Conservation (phyloP, 2,113 vertebrate species). For the Manacus vitellinus region DNA sequence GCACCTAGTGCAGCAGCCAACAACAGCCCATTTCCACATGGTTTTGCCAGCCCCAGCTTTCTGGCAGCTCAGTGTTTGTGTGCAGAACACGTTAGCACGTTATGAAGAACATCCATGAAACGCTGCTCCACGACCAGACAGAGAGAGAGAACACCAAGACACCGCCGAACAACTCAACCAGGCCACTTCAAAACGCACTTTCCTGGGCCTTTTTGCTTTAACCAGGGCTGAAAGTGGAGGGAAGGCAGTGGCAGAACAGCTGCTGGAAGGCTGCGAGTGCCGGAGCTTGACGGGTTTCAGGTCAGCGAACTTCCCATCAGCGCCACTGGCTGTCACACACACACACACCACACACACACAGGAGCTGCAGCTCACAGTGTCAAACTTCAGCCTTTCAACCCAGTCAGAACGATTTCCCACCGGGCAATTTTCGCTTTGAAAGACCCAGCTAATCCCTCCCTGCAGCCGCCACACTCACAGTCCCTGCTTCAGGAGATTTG, state of each 20-base stretch:
- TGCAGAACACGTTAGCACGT: background rate
- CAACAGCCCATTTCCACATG: background rate
- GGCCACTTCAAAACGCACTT: background rate
- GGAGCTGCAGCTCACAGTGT: background rate
- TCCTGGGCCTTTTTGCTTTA: background rate
- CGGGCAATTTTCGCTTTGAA: background rate
- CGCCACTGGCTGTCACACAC: background rate
- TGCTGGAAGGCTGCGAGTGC: background rate
- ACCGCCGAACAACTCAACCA: background rate
- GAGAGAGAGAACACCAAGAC: background rate
- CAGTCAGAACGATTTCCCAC: background rate
- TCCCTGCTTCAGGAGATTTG: background rate
- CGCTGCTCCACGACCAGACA: background rate
- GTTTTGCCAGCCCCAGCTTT: too few species aligned
- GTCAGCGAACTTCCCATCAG: background rate
- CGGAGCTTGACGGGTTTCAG: background rate
- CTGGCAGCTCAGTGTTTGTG: background rate
- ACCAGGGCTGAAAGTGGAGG: background rate
- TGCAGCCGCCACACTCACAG: background rate
- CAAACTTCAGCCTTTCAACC: background rate
- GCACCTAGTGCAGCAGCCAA: background rate
- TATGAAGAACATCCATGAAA: background rate
- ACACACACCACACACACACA: too few species aligned
- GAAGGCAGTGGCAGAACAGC: background rate
- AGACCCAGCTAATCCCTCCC: background rate